phyloP scores from a whole-genome alignment of 35 echinoderm and acorn worm genomes.

The Stichopus chloronotus region DNA sequence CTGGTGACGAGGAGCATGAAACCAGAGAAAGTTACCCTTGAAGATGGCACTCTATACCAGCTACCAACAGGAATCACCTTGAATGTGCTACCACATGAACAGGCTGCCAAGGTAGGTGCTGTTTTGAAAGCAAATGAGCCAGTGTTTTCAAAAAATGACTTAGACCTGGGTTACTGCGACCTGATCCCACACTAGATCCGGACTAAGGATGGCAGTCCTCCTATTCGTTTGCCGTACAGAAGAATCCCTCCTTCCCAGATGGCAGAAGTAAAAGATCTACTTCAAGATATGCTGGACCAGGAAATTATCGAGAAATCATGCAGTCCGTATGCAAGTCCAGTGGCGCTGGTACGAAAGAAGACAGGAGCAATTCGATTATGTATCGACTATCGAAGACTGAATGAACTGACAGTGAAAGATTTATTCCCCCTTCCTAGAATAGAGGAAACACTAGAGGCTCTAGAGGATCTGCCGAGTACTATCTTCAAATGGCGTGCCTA shows the following conservation, averaged over 20 bases:
- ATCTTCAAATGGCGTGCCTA: slow-evolving; percentile 59
- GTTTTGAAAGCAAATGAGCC: not conserved
- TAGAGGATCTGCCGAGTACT: slow-evolving; percentile 30
- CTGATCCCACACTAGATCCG: not conserved
- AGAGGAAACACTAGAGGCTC: not conserved
- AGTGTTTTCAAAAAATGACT: not conserved
- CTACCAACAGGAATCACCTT: too few species aligned
- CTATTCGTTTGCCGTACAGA: not conserved
- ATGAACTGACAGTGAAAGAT: not conserved
- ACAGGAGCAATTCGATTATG: too few species aligned
- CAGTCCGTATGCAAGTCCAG: not conserved
- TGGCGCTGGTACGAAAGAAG: too few species aligned
- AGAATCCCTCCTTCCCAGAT: too few species aligned
- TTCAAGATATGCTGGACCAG: not conserved
- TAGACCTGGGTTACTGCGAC: not conserved
- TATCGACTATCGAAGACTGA: too few species aligned
- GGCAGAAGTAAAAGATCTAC: not conserved
- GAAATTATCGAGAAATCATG: too few species aligned
- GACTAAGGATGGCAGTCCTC: not conserved
- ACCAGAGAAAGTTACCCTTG: too few species aligned
- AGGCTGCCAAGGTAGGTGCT: not conserved
- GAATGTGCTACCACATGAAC: not conserved
- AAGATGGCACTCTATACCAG: too few species aligned
- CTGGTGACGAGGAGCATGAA: too few species aligned
- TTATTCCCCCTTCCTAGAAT: not conserved